These are phyloP conservation scores for Hemiscyllium ocellatum DNA, from an alignment of 2,113 vertebrate species.

Conservation along the genomic window DNA sequence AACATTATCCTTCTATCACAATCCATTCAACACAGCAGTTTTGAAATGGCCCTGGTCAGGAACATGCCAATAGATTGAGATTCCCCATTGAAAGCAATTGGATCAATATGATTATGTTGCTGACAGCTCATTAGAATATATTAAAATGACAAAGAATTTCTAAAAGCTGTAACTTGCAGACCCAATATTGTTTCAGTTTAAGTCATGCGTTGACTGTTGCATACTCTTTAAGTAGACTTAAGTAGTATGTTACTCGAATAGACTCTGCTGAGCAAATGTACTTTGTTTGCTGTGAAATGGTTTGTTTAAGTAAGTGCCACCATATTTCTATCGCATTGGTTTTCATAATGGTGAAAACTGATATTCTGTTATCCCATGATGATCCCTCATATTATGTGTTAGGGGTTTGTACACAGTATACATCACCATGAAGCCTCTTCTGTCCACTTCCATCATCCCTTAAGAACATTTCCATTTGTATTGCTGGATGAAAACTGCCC, in stretches of 20 bases:
- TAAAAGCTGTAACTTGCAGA: not conserved
- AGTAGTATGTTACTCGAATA: not conserved
- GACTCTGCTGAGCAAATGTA: not conserved
- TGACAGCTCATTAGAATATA: not conserved
- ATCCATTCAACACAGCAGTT: too few species aligned
- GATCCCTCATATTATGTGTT: too few species aligned
- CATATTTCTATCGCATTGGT: not conserved
- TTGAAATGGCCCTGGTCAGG: too few species aligned
- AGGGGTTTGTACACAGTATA: not conserved
- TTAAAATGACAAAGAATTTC: not conserved
- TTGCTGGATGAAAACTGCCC: constrained; percentile 47
- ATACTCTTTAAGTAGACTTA: not conserved
- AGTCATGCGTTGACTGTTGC: not conserved
- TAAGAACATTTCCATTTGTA: constrained; percentile 45
- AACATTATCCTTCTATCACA: too few species aligned
- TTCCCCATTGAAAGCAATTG: too few species aligned
- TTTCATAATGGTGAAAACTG: not conserved
- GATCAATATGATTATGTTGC: not conserved
- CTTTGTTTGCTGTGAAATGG: not conserved
- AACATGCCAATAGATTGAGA: too few species aligned
- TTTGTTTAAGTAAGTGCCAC: not conserved
- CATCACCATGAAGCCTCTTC: constrained; percentile 54
- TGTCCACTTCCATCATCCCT: constrained; percentile 52
- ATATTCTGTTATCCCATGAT: not conserved
- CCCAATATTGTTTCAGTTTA: not conserved